Evolutionary conservation across 2,888 invertebrate species (phyloP), one percentile per base, ranked within the genome.

Genomic region (Meiosimyza decipiens): DNA sequence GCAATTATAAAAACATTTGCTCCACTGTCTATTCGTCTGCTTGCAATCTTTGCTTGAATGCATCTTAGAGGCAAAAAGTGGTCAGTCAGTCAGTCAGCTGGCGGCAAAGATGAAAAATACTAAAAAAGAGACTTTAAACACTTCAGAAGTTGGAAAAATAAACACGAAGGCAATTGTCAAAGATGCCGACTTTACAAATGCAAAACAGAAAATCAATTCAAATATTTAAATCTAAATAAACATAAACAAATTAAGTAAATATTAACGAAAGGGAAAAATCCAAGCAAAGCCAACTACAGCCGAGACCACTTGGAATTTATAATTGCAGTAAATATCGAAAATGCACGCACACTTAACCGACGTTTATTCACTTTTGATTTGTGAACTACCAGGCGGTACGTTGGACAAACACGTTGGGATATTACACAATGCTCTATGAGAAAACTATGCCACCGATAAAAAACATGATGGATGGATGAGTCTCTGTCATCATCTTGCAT

Each of bases 131-230:
- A 77, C 69, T 64, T 49, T 50, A 68, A 57, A 68, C 47, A 64
- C 22, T 50, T 3, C n/a, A 15, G 47, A 49, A n/a, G n/a, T 51
- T 5, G 51, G 52, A 70, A 70, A 60, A 15, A 65, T 16, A 59
- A 65, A 52, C 59, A 28, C 16, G 65, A 55, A 71, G 69, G 55
- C 60, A 40, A 22, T 64, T 71, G 54, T 22, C 70, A 74, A 76
- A 76, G 60, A 76, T 71, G 71, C 71, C 54, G 28, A 77, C 75
- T 75, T 74, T 77, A 75, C 74, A 73, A 77, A 75, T 73, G 73
- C 71, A 77, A 74, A 77, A 74, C 55, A 74, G 73, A 51, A 71
- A 59, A 60, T 22, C 47, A 59, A 71, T 55, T 33, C 49, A 59
- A 66, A 64, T 69, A 49, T 69, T 60, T 59, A 49, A 59, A 60